phyloP scores from a whole-genome alignment of 2,888 invertebrate species.

The Ormyrus nitidulus region DNA sequence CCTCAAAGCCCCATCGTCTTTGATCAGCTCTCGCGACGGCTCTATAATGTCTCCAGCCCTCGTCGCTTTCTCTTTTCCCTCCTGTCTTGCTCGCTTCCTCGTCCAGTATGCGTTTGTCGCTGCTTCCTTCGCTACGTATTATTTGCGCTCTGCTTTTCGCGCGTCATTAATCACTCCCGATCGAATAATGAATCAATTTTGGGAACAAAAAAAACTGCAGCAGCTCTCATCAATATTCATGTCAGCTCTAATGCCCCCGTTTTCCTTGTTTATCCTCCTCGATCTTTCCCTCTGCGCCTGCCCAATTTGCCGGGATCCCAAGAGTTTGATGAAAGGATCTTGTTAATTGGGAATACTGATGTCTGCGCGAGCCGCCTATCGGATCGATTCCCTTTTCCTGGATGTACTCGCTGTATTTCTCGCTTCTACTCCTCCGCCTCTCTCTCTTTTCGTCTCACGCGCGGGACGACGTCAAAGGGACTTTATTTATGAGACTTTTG shows the following conservation, averaged over 20 bases:
- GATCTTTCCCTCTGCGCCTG: constrained; percentile 37
- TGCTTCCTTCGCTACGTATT: constrained; percentile 49
- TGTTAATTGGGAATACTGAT: constrained; percentile 73
- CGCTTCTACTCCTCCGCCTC: constrained; percentile 3
- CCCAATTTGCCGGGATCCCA: constrained; percentile 59
- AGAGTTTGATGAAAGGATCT: constrained; percentile 68
- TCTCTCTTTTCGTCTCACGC: constrained; percentile 51
- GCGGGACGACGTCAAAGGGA: constrained; percentile 72
- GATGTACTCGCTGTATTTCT: neutral
- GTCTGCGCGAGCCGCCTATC: constrained; percentile 63
- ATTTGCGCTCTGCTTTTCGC: neutral
- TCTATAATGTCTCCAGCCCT: constrained; percentile 67
- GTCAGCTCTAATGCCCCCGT: neutral
- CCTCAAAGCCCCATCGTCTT: constrained; percentile 73
- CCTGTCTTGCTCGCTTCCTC: constrained; percentile 53
- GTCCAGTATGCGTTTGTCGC: constrained; percentile 53
- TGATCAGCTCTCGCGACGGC: constrained; percentile 73
- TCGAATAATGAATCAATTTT: constrained; percentile 13
- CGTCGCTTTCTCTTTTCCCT: constrained; percentile 38
- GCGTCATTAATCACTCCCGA: too few relatives aligned
- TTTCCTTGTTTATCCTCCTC: constrained; percentile 26
- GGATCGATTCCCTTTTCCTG: constrained; percentile 67
- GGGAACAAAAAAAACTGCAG: too few relatives aligned
- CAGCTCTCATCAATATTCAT: neutral
- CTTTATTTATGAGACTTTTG: constrained; percentile 75